Evolutionary conservation across 2,113 vertebrate genomes (phyloP), one percentile per base, ranked within the genome.

Genomic region (Mustela lutreola): DNA sequence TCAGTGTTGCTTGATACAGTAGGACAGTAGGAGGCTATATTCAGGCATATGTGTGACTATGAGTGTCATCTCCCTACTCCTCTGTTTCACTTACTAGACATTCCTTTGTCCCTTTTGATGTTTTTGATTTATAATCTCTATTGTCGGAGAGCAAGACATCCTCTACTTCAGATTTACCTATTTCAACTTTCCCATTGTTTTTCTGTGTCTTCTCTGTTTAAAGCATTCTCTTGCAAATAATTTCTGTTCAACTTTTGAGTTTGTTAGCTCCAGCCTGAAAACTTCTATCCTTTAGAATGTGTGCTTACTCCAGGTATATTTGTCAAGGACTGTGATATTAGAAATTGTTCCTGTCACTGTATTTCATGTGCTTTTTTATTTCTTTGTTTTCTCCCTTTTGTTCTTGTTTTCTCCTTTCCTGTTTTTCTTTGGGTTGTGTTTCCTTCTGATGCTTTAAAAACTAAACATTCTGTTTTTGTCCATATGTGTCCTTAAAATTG

Each of bases 381-480:
- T 24, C 5, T 86, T 81, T 16, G 33, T 78, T 88, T 65, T 63
- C 1, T 36, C 67, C 67, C 9, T 71, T 84, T 53, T 88, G 14
- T 9, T 90, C 92, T 89, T 73, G 24, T 48, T 96, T 92, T 73
- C 3, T 71, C 11, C 21, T 84, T 81, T 73, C 2, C 14, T 58
- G 12, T 62, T 60, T 82, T 76, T 11, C 31, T 80, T 91, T 58
- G 28, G 31, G 12, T 36, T 83, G 11, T 33, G 4, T 88, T 70
- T 88, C 62, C 28, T 91, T 88, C 48, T 75, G 39, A 19, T 92
- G n/a, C 26, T 63, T 91, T 97, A 71, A 92, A 92, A 62, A 39
- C n/a, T 45, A 56, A 75, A 79, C 31, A 80, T n/a, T 53, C 22
- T 62, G 45, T 33, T 94, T 93, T 92, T 91, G 10, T 60, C 15